A percentile compares a stretch with the other conserved stretches of the same genome.
Conservation (phyloP, 2,797 vertebrate genomes). For the Pristis pectinata region DNA sequence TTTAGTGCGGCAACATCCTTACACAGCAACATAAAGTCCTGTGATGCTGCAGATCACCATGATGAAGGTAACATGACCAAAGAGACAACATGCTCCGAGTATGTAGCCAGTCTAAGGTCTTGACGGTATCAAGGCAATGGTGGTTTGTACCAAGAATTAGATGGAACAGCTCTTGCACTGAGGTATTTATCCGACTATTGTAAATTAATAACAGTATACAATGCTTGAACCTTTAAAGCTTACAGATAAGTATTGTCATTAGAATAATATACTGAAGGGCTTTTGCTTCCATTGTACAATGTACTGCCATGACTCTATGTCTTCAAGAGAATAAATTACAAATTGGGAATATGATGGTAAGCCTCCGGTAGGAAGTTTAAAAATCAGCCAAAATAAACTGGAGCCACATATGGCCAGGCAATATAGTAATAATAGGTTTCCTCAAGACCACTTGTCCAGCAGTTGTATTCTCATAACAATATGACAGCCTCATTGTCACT, state of each 20-base stretch:
- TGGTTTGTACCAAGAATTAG: not conserved
- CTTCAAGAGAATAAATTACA: not conserved
- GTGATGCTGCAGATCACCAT: not conserved
- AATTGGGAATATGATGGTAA: not conserved
- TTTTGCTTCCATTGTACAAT: not conserved
- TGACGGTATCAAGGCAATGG: not conserved
- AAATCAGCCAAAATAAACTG: not conserved
- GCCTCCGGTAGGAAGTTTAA: not conserved
- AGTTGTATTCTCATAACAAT: not conserved
- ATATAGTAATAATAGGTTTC: not conserved
- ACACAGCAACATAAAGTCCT: not conserved
- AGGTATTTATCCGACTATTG: not conserved
- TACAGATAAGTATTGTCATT: not conserved
- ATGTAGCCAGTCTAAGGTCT: not conserved
- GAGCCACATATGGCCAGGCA: not conserved
- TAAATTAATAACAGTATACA: too few relatives aligned
- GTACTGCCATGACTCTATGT: not conserved
- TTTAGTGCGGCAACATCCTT: not conserved
- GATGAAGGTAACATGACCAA: not conserved
- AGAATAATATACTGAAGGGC: not conserved
- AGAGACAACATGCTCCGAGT: not conserved
- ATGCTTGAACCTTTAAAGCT: not conserved
- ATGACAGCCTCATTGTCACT: not conserved
- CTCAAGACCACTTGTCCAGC: too few relatives aligned
- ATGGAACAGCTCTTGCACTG: not conserved